Evolutionary conservation across 2,113 vertebrate species (phyloP), one percentile per base, ranked within the genome.

Genomic region (Pterophyllum scalare): DNA sequence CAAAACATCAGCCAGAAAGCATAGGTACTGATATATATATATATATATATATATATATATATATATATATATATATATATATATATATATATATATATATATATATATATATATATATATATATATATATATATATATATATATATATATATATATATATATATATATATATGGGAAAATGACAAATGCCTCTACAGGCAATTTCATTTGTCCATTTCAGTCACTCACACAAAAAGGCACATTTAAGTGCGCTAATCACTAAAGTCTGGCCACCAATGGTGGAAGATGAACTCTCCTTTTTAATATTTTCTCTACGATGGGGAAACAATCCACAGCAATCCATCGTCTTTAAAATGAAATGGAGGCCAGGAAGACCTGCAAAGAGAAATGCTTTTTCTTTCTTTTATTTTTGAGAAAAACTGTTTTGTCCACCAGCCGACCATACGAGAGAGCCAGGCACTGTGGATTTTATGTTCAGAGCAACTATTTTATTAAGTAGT

Each of bases 241-340:
- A 1, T 43, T 54, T 49, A 22, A 58, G 74, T 49, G 11, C 1
- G 5, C 28, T 40, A 62, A 62, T 43, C 58, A 17, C 38, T 19
- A 28, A 60, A 49, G 15, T 61, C 28, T 33, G 59, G 19, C 35
- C 31, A 19, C 59, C 64, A 38, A 59, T n/a, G 14, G 12, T 61
- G 17, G 35, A 40, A n/a, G 67, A 72, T 33, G 17, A 38, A 74
- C 49, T 78, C 19, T 52, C 8, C 3, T 46, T 81, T 75, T 65
- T 72, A 59, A 80, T 77, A 62, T 31, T 67, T 76, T 83, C 31
- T 20, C 24, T 54, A 20, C 46, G 62, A 78, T 78, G 58, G 61
- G 38, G 65, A 77, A 82, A 56, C 40, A 70, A 52, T 72, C 43
- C 65, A 19, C 17, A 52, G 24, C 75, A 57, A 88, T 76, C 83